phyloP scores from a whole-genome alignment of 2,113 vertebrate species.

The Isichthys henryi region DNA sequence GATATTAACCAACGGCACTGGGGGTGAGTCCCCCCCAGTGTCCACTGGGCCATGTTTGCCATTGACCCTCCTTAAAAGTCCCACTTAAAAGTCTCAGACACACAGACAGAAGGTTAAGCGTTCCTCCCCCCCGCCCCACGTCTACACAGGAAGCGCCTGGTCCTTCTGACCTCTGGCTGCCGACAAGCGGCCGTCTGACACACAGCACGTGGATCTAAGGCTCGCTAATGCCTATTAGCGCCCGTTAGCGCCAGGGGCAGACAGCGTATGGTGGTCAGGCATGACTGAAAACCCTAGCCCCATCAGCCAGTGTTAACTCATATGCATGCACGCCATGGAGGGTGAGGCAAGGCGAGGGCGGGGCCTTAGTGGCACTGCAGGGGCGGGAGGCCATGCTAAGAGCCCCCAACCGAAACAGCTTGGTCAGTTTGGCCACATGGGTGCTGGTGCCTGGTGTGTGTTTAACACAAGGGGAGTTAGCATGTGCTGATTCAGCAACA shows the following conservation, averaged over 20 bases:
- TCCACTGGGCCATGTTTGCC: not conserved
- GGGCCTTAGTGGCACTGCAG: too few species aligned
- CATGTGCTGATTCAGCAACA: not conserved
- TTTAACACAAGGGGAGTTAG: too few species aligned
- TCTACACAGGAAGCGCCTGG: conserved; percentile 4
- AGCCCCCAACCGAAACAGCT: not conserved
- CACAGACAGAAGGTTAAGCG: not conserved
- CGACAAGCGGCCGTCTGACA: not conserved
- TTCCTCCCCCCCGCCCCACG: not conserved
- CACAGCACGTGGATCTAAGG: not conserved
- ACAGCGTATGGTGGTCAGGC: not conserved
- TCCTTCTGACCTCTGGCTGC: not conserved
- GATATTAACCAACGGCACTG: not conserved
- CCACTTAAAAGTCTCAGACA: not conserved
- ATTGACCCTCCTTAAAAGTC: not conserved
- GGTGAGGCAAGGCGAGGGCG: too few species aligned
- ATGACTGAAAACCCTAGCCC: not conserved
- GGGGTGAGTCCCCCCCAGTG: not conserved
- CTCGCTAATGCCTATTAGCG: not conserved
- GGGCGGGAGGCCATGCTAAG: too few species aligned
- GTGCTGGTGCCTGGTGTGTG: too few species aligned
- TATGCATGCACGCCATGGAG: not conserved
- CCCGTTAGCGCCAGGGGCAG: not conserved
- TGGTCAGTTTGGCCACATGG: not conserved
- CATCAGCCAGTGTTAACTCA: not conserved